Base-by-base conservation (phyloP, 2,113 vertebrate genomes). In the Silurus asotus region DNA sequence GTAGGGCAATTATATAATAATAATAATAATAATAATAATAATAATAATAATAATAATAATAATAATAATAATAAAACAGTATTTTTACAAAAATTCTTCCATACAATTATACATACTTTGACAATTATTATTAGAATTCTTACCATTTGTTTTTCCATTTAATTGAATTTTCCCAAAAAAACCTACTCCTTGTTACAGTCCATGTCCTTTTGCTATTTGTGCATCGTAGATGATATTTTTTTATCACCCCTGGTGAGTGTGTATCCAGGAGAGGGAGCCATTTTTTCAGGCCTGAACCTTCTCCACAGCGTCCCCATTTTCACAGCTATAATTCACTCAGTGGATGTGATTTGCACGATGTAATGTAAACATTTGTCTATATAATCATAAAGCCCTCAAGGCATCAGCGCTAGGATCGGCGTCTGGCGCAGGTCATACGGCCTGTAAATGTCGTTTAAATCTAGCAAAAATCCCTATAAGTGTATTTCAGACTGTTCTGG, bases 241-340 rank as follows among this genome's bases (percentile, higher is more conserved):
- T 15, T 19, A 17, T 20, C 25, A 45, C 77, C 77, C 77, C 28
- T 5, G 15, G 53, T 58, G 56, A 11, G 53, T 58, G 17, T 65
- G 74, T 62, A 65, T 55, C 67, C 87, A 88, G 78, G 2, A 85
- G 87, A 77, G 87, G 87, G 87, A 67, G 67, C 69, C 79, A 85
- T 81, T 88, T 51, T 88, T 69, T 25, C 79, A 82, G n/a, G 28
- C 55, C 76, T 82, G 20, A 59, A 10, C 61, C 45, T 58, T 25
- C 14, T 62, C 49, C 17, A 51, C 70, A 20, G 25, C 1, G 1
- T 25, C 7, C 37, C 25, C 2, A n/a, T 78, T 58, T 56, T 58
- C 55, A 58, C 58, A 58, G 37, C 15, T 25, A 56, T 59, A 58
- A 25, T 79, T 67, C 53, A 67, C 64, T 61, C 28, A 5, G 53